These are phyloP conservation scores for Rapana venosa DNA, from an alignment of 2,888 invertebrate genomes.

Conservation along the genomic window DNA sequence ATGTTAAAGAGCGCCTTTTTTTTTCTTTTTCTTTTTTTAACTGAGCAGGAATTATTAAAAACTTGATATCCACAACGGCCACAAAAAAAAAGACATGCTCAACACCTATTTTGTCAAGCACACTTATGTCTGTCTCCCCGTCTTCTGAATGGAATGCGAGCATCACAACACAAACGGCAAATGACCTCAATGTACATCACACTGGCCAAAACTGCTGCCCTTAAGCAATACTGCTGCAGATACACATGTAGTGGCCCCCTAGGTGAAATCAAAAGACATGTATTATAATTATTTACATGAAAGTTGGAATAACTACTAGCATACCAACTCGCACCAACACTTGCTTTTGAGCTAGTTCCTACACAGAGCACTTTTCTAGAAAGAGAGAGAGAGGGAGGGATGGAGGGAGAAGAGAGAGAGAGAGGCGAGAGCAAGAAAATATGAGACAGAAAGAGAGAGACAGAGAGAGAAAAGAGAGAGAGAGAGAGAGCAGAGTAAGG, in stretches of 20 bases:
- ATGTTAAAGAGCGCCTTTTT: too few species aligned
- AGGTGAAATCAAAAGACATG: background rate
- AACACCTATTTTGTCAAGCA: too few species aligned
- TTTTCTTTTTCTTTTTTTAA: too few species aligned
- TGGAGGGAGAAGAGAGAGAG: background rate
- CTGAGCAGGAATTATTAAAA: too few species aligned
- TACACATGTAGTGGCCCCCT: background rate
- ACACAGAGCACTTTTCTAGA: background rate
- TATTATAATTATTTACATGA: background rate
- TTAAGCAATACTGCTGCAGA: constrained; percentile 12
- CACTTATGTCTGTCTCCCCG: too few species aligned
- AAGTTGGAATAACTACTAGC: background rate
- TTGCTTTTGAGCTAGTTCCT: background rate
- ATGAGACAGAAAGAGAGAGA: too few species aligned
- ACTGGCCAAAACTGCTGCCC: background rate
- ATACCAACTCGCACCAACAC: background rate
- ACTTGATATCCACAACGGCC: too few species aligned
- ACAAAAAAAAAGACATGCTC: too few species aligned
- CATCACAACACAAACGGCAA: constrained; percentile 2
- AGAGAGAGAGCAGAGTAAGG: too few species aligned
- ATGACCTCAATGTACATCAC: background rate
- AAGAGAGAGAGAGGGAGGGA: background rate
- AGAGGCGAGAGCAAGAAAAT: too few species aligned
- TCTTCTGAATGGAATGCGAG: constrained; percentile 14
- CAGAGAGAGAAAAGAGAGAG: too few species aligned